Evolutionary conservation across 2,113 vertebrate species (phyloP), one percentile per base, ranked within the genome.

Genomic region (Sphyrna mokarran): DNA sequence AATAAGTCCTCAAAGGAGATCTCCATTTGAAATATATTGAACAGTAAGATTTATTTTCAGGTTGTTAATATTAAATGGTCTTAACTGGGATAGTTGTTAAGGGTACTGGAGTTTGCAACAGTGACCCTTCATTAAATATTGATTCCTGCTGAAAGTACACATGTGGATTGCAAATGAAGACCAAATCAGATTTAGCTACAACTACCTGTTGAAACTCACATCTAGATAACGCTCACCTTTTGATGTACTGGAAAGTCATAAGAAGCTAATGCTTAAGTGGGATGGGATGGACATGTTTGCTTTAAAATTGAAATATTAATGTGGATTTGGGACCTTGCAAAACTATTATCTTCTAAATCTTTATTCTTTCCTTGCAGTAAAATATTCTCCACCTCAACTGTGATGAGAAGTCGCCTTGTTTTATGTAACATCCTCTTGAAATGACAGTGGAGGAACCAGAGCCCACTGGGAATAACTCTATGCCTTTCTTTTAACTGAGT

Each of bases 391-490:
- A 72, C 43, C 94, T 54, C 68, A 22, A 11, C 94, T 68, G 70
- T 37, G 54, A 90, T 33, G 43, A 95, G 69, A 95, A 48, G 14
- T 66, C 89, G 33, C 40, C 20, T 69, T 54, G 68, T 76, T 95
- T 95, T 72, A 33, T 48, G 72, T 11, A 69, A 95, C 68, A 48
- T 54, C 68, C 94, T 70, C 94, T 95, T 95, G 94, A 95, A 95
- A 72, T 95, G 94, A 70, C 94, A 14, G 40, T 93, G 89, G 89
- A 95, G 69, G 69, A 95, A 72, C 69, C 68, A 48, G 93, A 95
- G 37, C 69, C 94, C 40, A 70, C 33, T 26, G 69, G 2, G 18
- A 23, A 72, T 54, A 76, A 70, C 68, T 29, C 68, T 33, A 33
- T 94, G 63, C 6, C 40, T 72, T 16, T 72, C 26, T 76, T 95